These are phyloP conservation scores for Acanthopagrus latus DNA, from an alignment of 2,797 vertebrate genomes.

Conservation along the genomic window DNA sequence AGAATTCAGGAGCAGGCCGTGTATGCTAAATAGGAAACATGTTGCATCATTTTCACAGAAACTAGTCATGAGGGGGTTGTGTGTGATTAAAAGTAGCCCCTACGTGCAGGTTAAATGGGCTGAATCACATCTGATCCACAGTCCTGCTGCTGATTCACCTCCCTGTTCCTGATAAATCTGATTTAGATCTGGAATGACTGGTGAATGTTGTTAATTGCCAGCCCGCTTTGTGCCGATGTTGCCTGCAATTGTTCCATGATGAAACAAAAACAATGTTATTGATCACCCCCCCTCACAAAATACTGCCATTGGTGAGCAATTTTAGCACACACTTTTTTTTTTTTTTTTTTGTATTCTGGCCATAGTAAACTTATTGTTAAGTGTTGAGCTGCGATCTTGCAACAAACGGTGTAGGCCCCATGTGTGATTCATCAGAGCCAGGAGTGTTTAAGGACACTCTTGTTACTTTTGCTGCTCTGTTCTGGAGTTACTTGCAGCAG, in stretches of 20 bases:
- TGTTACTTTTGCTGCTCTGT: constrained; percentile 2
- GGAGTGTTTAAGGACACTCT: constrained; percentile 19
- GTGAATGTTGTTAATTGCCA: constrained; percentile 1
- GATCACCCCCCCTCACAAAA: neutral
- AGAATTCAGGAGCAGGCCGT: neutral
- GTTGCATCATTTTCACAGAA: constrained; percentile 48
- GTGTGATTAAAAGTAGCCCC: neutral
- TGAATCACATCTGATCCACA: constrained; percentile 18
- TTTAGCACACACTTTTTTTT: neutral
- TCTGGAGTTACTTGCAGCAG: constrained; percentile 17
- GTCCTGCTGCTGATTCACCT: constrained; percentile 6
- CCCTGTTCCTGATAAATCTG: constrained; percentile 6
- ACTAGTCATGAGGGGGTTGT: neutral
- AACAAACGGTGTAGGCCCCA: neutral
- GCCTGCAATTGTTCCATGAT: neutral
- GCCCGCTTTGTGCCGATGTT: neutral
- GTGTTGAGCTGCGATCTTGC: neutral
- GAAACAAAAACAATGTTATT: neutral
- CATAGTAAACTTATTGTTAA: neutral
- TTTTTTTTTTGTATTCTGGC: neutral
- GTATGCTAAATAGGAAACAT: constrained; percentile 31
- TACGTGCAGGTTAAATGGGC: constrained; percentile 1
- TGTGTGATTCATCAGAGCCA: constrained; percentile 8
- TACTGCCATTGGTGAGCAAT: neutral
- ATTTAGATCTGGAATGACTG: constrained; percentile 13